Conservation (phyloP, 1,140 invertebrate genomes). For the Meloidogyne chitwoodi region DNA sequence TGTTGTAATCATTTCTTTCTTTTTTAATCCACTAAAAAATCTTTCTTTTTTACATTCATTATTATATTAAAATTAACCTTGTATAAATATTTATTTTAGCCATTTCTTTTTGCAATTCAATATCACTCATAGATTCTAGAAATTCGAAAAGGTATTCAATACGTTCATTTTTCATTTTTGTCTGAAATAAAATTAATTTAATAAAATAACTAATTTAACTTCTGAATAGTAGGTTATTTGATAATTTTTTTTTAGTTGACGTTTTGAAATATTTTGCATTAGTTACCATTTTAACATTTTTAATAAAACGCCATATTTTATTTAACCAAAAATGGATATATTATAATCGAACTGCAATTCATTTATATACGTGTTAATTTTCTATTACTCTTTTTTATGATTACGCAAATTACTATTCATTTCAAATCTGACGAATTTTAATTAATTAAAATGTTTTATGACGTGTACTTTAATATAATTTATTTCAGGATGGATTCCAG, state of each 20-base stretch:
- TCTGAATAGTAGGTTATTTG: not conserved
- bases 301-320: not conserved
- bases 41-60: not conserved
- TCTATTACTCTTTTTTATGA: not conserved
- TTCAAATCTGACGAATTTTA: not conserved
- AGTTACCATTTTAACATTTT: not conserved
- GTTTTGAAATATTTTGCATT: not conserved
- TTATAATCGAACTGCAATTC: not conserved
- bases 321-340: not conserved
- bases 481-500: conserved; percentile 27
- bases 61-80: not conserved
- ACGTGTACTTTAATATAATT: not conserved
- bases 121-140: conserved; percentile 2
- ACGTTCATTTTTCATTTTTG: not conserved
- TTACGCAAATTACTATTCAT: not conserved
- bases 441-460: not conserved
- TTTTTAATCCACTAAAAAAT: not conserved
- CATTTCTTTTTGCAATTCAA: conserved; percentile 9
- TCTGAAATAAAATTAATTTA: no score
- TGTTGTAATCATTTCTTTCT: conserved; percentile 6
- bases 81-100: not conserved
- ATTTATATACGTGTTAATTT: not conserved
- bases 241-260: not conserved
- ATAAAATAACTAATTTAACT: no score
- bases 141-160: conserved; percentile 4